Percentiles rank a stretch among this genome's conserved stretches.
Conservation (phyloP, 2,888 invertebrate genomes). For the Clunio marinus region DNA sequence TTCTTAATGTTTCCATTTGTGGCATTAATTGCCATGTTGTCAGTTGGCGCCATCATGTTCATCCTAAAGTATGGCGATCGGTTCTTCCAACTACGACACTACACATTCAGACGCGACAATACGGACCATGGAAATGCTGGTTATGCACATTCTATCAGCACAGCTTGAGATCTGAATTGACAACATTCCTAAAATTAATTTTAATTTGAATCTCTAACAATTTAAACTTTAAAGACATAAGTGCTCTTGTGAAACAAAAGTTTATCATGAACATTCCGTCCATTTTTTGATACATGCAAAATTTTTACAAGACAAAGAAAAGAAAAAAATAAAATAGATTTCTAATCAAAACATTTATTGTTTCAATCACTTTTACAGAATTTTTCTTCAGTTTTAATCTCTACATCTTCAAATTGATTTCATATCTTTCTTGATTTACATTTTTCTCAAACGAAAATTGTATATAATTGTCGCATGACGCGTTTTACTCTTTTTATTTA, state of each 20-base stretch:
- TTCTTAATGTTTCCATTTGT: constrained; percentile 74
- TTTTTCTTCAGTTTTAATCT: not conserved
- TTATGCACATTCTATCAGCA: constrained; percentile 29
- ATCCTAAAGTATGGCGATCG: constrained; percentile 70
- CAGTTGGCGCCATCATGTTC: constrained; percentile 69
- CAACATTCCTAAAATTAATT: not conserved
- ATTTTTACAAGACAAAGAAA: not conserved
- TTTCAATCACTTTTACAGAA: constrained; percentile 37
- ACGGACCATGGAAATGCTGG: not conserved
- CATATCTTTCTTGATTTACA: not conserved
- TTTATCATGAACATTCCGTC: too few species aligned
- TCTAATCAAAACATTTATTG: constrained; percentile 37
- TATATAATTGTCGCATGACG: constrained; percentile 31
- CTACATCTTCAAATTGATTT: constrained; percentile 12
- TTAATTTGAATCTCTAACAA: too few species aligned
- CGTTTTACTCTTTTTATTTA: constrained; percentile 5
- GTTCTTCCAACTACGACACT: constrained; percentile 27
- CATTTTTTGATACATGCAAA: constrained; percentile 1
- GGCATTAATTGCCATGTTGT: constrained; percentile 66
- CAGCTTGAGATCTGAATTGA: too few species aligned
- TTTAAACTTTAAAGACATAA: too few species aligned
- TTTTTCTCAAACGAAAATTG: constrained; percentile 25
- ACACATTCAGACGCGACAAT: constrained; percentile 3
- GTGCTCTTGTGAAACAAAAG: too few species aligned
- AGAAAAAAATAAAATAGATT: not conserved